Conservation (phyloP, 2,797 vertebrate species). For the Sylvia borin region DNA sequence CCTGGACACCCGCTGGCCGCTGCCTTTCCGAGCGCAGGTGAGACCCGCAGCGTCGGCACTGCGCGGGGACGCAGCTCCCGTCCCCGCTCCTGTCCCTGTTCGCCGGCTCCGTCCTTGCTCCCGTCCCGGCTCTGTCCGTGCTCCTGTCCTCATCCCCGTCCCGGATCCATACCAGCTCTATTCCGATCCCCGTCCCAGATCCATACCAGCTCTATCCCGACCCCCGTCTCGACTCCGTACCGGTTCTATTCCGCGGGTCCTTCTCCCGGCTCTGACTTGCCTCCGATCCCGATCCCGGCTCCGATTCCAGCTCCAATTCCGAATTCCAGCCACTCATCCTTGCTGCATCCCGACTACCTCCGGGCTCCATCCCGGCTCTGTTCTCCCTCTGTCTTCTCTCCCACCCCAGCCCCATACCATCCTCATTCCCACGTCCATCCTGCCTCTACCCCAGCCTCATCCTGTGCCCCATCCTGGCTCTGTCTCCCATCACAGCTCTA, state of each 20-base stretch:
- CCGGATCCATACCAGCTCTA: not conserved
- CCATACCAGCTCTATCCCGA: not conserved
- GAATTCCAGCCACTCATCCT: not conserved
- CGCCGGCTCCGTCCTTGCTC: not conserved
- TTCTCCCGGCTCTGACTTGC: not conserved
- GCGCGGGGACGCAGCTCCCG: not conserved
- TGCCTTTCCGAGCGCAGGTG: constrained; percentile 84
- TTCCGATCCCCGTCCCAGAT: no score
- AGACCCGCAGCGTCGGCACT: not conserved
- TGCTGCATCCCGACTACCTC: not conserved
- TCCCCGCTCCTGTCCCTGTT: not conserved
- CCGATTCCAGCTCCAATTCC: not conserved
- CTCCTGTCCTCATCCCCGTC: not conserved
- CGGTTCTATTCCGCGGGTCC: not conserved
- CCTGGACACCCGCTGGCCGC: constrained; percentile 78
- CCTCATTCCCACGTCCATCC: not conserved
- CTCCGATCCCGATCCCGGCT: not conserved
- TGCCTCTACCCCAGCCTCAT: not conserved
- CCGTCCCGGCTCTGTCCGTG: not conserved
- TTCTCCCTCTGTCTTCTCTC: not conserved
- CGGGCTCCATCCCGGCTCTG: not conserved
- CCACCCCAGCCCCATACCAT: not conserved
- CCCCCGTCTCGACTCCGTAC: not conserved
- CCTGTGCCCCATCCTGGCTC: not conserved
- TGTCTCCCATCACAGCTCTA: not conserved